phyloP scores from a whole-genome alignment of 2,113 vertebrate species.

The Scomber colias region DNA sequence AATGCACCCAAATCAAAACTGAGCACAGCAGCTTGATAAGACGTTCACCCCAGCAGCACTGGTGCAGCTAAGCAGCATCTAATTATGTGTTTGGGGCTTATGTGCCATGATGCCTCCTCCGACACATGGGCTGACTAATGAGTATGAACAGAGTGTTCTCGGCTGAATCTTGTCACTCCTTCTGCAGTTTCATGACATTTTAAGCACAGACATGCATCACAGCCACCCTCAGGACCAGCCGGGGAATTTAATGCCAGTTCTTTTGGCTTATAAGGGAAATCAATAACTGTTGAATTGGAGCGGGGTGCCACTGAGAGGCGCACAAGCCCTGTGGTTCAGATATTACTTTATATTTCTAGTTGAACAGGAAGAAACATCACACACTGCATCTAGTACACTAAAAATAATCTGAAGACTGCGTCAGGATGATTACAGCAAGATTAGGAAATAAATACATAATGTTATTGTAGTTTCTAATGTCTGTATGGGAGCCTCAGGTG shows the following conservation, averaged over 20 bases:
- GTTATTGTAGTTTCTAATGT: slow-evolving; percentile 9
- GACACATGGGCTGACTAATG: slow-evolving; percentile 76
- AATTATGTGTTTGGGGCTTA: slow-evolving; percentile 62
- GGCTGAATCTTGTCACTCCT: slow-evolving; percentile 72
- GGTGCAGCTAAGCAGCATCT: slow-evolving; percentile 51
- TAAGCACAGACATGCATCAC: slow-evolving; percentile 75
- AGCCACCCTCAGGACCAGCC: slow-evolving; percentile 64
- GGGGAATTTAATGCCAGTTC: slow-evolving; percentile 59
- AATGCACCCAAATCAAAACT: slow-evolving; percentile 35
- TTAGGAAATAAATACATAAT: too few species aligned
- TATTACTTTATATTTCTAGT: slow-evolving; percentile 39
- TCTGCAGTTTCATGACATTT: slow-evolving; percentile 77
- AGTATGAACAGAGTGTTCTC: slow-evolving; percentile 70
- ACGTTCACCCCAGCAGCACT: slow-evolving; percentile 26
- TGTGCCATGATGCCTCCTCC: slow-evolving; percentile 54
- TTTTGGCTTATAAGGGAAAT: slow-evolving; percentile 63
- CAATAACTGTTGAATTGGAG: slow-evolving; percentile 70
- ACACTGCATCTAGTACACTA: slow-evolving; percentile 2
- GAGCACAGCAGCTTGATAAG: slow-evolving; percentile 13
- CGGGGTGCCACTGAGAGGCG: slow-evolving; percentile 50
- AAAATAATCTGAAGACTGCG: slow-evolving; percentile 37
- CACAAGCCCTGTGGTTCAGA: slow-evolving; percentile 34
- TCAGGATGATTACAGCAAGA: slow-evolving; percentile 1
- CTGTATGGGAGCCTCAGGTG: slow-evolving; percentile 4
- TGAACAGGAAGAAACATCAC: slow-evolving; percentile 34